Base-by-base conservation (phyloP, 2,888 invertebrate species). In the Ornithoptera alexandrae region DNA sequence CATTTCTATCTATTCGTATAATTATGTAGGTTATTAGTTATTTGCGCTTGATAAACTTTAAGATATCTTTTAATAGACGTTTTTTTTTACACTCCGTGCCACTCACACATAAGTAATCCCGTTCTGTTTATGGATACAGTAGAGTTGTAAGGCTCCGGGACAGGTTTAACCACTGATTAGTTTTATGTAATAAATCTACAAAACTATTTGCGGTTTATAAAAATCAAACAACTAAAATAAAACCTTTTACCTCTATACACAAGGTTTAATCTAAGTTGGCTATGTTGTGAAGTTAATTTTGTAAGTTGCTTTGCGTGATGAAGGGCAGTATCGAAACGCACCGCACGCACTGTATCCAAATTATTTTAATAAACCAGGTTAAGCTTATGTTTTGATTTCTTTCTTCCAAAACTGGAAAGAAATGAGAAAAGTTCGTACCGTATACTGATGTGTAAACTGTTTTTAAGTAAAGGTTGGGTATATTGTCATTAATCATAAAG, bases 341-440 rank as follows among this genome's bases (percentile, higher is more conserved):
- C 75, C 85, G 84, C 92, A 92, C 92, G 92, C 92, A 92, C 89
- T 85, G 77, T 77, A 84, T 84, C 84, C 80, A 90, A 91, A 92
- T 90, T 87, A 90, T 91, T 91, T 90, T 91, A 90, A 89, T 90
- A 90, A 90, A 88, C 85, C 86, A 87, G 89, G 85, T 86, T 86
- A 87, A 84, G 84, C 86, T 82, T 83, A 83, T 86, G 86, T 86
- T 90, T 87, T 85, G 86, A 87, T 79, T 79, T 58, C 76, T 74
- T 67, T 69, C 72, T 30, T 71, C 70, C 63, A 62, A 72, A 75
- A 69, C 73, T 71, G 72, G 74, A 67, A 72, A 72, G 71, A 72
- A 74, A 76, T 69, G 66, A 68, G 71, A 68, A 72, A 75, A 74
- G 67, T 72, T 74, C 65, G 30, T 53, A 17, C 15, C 1, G 46